Base-by-base conservation (phyloP, 2,888 invertebrate genomes). In the Agriotes lineatus region DNA sequence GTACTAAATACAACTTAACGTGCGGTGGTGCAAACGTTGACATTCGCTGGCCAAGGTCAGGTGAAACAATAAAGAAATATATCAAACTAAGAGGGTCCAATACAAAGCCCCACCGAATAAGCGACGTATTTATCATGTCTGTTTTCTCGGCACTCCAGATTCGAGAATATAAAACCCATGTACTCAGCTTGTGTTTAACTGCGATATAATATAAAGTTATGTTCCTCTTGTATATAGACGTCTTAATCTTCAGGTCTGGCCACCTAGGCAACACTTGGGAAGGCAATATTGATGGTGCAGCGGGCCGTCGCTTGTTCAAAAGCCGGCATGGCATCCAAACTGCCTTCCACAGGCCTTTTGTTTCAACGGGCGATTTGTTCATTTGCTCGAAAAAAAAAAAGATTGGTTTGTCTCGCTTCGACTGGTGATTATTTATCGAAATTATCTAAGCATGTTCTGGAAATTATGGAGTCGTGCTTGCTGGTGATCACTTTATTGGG, bases 181-280 rank as follows among this genome's bases (percentile, higher is more conserved):
- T 81, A 75, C 73, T 74, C 71, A 77, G 77, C 80, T 79, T 74
- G 80, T 81, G 80, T 79, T 80, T 77, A 76, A 75, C 74, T 67
- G 77, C 79, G 79, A 79, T 78, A 80, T 80, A 81, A 80, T 80
- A 80, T 78, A 78, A 72, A 77, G 74, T 76, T 73, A 70, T 73
- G 74, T 70, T 73, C 69, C 58, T 72, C 73, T 71, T 72, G 70
- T 77, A 76, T 74, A 72, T 73, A 78, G 80, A 82, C 80, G 80
- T 82, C 82, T 82, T 79, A 81, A 82, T 82, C 78, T 73, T 76
- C 76, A 76, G 76, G 75, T 74, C 73, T 76, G 81, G 74, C 81
- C 82, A 80, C 80, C 80, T 71, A 75, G 72, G 72, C 66, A 67
- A 70, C 73, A 69, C 42, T 45, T 45, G 9, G 67, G 76, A 76